Base-by-base conservation (phyloP, 2,113 vertebrate genomes). In the Anoura caudifer region DNA sequence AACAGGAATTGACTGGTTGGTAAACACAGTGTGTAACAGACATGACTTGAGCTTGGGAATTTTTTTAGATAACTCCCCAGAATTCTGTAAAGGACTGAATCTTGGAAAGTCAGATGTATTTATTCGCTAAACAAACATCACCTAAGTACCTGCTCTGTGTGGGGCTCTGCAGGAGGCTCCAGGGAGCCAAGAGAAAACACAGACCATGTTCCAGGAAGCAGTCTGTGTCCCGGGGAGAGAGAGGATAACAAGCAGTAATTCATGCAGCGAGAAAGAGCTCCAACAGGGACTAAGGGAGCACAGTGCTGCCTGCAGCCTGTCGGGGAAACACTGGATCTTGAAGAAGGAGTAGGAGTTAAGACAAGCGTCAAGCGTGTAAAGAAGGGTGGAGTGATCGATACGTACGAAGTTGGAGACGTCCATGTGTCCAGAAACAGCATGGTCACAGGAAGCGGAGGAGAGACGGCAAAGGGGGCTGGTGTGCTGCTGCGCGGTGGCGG, bases 71-170 rank as follows among this genome's bases (percentile, higher is more conserved):
- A 72, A 12, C 22, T 80, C 15, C 43, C 87, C 36, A 76, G 47
- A 69, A 87, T 24, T 94, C 20, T 14, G 2, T 43, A 69, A 50
- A 83, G 43, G 76, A 50, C 17, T 31, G 6, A 93, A 50, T 75
- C 59, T 89, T 83, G n/a, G 61, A 67, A 87, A 59, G 36, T 36
- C 73, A 72, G 43, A 70, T 80, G 73, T 87, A 87, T 45, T 89
- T 43, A 59, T 41, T 61, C 41, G 80, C 59, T 61, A 59, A 87
- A n/a, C 45, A 95, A 85, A 47, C 20, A 61, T 33, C 22, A 87
- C 28, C 69, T n/a, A 43, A 70, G 54, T 56, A 24, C 65, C 17
- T 63, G 12, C 61, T 59, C 33, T 36, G 26, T 47, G 73, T 59
- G 9, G 24, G 28, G 79, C 38, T 43, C 50, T n/a, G 28, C 2